Evolutionary conservation across 1,140 invertebrate genomes (phyloP), one percentile per base, ranked within the genome.

Genomic region (Bombus superbus): DNA sequence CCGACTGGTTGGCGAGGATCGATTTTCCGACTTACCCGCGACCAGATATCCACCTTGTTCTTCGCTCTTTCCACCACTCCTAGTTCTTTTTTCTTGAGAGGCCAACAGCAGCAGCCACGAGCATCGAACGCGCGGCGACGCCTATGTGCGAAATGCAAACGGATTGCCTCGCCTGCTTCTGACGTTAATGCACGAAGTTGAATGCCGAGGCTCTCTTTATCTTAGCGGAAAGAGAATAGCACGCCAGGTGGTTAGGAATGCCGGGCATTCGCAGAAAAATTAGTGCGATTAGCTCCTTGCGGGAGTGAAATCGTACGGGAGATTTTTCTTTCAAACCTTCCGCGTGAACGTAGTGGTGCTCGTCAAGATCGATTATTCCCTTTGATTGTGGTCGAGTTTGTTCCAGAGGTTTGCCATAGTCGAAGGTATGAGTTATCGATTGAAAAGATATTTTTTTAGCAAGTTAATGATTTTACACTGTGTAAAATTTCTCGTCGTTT

Each of bases 131-230:
- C 22, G n/a, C 82, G 35, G 18, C 32, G 11, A 69, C 64, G 40
- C 38, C 72, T 80, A 88, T 73, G 71, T 57, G 71, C 62, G 80
- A 85, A 88, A 81, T 79, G 79, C 64, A 83, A 90, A 89, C 89
- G 85, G 73, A 90, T 90, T 71, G 73, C 62, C 66, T 11, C 66
- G n/a, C 78, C 85, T 89, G 89, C 28, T 69, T 25, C 44, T 80
- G 89, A 89, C 89, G 68, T 90, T 90, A 87, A 90, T 87, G 88
- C 78, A n/a, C 66, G 42, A 86, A 90, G 72, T 87, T 81, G 72
- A 80, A 84, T 66, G 53, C 69, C 62, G 59, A 47, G 68, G 69
- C 44, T 66, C 79, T 79, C 64, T 89, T 42, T 73, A 66, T 79
- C 81, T 81, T 82, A 73, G 59, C 35, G 59, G 25, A 8, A 9